Conservation (phyloP, 2,797 vertebrate species). For the Oreortyx pictus region DNA sequence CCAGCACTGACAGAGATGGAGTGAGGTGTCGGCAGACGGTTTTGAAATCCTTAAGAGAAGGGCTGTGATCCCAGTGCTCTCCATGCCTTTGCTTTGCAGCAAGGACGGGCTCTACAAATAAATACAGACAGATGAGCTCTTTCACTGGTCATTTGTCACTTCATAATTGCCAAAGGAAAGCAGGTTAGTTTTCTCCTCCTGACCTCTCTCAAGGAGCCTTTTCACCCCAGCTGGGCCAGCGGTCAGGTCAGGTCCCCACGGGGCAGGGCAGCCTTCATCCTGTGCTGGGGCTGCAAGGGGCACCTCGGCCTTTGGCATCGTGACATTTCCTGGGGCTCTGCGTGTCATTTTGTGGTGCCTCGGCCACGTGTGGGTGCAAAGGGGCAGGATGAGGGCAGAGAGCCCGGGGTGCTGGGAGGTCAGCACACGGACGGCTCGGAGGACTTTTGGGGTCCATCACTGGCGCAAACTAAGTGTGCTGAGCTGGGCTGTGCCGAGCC, state of each 20-base stretch:
- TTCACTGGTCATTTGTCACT: constrained; percentile 55
- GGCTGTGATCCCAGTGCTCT: neutral
- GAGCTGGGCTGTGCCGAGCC: no score
- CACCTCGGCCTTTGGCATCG: neutral
- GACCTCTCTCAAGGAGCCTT: constrained; percentile 43
- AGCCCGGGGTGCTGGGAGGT: neutral
- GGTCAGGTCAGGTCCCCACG: neutral
- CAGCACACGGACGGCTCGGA: fast-evolving
- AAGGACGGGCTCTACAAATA: constrained; percentile 40
- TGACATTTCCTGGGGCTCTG: neutral
- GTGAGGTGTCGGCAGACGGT: constrained; percentile 1
- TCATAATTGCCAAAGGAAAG: constrained; percentile 46
- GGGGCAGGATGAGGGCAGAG: neutral
- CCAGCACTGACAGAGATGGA: constrained; percentile 50
- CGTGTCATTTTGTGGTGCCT: fast-evolving
- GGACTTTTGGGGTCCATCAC: neutral
- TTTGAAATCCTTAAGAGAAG: constrained; percentile 21
- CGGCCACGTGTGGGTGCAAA: fast-evolving
- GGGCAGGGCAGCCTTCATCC: neutral
- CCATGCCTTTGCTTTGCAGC: neutral
- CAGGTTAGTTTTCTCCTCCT: constrained; percentile 37
- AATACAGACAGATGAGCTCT: constrained; percentile 46
- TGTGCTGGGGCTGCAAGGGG: fast-evolving
- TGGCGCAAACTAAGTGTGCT: fast-evolving
- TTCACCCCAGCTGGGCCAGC: constrained; percentile 20